Conservation (phyloP, 2,888 invertebrate genomes). For the Apocheima hispidaria region DNA sequence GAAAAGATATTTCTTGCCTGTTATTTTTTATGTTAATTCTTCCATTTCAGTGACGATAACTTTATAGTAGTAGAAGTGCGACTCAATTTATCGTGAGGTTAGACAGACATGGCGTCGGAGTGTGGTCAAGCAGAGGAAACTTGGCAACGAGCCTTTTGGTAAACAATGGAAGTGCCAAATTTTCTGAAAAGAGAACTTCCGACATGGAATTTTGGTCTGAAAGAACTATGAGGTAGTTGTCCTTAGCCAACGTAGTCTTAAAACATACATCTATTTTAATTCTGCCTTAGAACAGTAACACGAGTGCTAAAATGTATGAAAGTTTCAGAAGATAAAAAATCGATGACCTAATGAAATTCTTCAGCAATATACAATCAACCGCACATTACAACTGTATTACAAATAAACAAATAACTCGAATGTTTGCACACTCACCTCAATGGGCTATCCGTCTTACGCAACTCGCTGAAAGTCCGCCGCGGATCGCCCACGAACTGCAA, state of each 20-base stretch:
- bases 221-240: slow-evolving; percentile 37
- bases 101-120: slow-evolving; percentile 30
- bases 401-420: slow-evolving; percentile 38
- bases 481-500: slow-evolving; percentile 39
- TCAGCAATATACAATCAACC: slow-evolving; percentile 28
- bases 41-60: slow-evolving; percentile 54
- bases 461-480: slow-evolving; percentile 31
- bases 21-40: slow-evolving; percentile 52
- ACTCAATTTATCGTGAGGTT: slow-evolving; percentile 40
- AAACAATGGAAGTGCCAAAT: slow-evolving; percentile 46
- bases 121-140: slow-evolving; percentile 35
- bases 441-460: slow-evolving; percentile 43
- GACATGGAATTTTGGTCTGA: slow-evolving; percentile 30
- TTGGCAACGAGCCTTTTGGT: slow-evolving; percentile 42
- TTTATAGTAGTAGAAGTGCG: slow-evolving; percentile 47
- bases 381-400: slow-evolving; percentile 34
- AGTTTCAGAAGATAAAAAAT: slow-evolving; percentile 23
- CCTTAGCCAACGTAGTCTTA: slow-evolving; percentile 24
- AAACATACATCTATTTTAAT: slow-evolving; percentile 24
- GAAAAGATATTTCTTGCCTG: slow-evolving; percentile 46
- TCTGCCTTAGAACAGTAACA: too few species aligned
- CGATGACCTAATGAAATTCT: slow-evolving; percentile 31
- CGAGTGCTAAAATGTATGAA: too few species aligned
- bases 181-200: slow-evolving; percentile 38
- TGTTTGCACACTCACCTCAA: slow-evolving; percentile 41